phyloP scores from a whole-genome alignment of 2,797 vertebrate genomes.

The Halcyon chelicuti region DNA sequence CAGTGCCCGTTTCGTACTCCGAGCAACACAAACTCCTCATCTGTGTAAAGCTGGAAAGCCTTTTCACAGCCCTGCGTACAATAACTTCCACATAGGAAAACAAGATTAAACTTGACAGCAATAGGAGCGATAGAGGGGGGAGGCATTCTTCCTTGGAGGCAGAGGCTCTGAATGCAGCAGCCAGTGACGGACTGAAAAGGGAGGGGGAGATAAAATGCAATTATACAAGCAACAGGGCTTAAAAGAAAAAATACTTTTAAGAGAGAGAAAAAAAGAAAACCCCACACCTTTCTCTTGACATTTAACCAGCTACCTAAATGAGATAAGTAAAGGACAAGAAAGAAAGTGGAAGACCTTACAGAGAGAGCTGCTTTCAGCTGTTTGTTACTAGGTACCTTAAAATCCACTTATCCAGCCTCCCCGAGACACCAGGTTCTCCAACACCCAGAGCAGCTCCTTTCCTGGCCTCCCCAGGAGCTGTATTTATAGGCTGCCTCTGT shows the following conservation, averaged over 20 bases:
- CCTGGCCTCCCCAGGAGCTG: background rate
- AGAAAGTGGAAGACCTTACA: background rate
- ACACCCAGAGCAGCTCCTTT: background rate
- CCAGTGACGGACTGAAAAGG: background rate
- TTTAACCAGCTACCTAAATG: background rate
- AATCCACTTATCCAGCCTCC: background rate
- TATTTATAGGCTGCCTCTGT: background rate
- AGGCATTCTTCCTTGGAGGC: background rate
- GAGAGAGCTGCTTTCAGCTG: background rate
- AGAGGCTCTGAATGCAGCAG: background rate
- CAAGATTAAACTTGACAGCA: constrained; percentile 58
- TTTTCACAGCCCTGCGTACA: constrained; percentile 6
- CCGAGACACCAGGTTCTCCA: background rate
- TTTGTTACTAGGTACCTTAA: background rate
- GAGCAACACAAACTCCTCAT: background rate
- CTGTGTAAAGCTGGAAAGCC: constrained; percentile 4
- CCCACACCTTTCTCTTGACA: background rate
- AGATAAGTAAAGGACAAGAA: background rate
- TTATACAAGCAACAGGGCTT: background rate
- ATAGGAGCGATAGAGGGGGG: constrained; percentile 6
- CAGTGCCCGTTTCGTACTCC: background rate
- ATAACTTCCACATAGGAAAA: constrained; percentile 20
- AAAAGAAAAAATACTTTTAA: background rate
- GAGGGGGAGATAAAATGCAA: background rate
- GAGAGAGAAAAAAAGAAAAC: background rate